These are phyloP conservation scores for Galago senegalensis DNA, from an alignment of 2,797 vertebrate genomes.

Conservation along the genomic window DNA sequence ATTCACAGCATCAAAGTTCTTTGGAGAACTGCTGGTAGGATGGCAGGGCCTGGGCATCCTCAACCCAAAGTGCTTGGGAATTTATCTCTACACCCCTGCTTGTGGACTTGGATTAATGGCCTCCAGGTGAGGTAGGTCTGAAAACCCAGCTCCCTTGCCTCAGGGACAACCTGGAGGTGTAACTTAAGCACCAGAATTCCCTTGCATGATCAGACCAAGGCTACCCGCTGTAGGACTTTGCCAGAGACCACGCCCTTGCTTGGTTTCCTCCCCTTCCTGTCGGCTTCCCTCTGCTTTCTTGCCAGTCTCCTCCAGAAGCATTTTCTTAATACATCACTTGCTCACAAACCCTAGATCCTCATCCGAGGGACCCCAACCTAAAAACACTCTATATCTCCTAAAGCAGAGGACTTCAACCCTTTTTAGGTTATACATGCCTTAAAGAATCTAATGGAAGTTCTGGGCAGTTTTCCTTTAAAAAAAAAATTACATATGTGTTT, in stretches of 20 bases:
- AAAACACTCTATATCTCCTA: background rate
- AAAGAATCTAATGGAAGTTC: conserved; percentile 29
- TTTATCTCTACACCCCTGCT: background rate
- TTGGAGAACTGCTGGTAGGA: background rate
- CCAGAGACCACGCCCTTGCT: background rate
- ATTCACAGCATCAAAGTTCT: background rate
- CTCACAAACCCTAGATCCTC: background rate
- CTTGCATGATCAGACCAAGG: background rate
- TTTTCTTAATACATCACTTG: conserved; percentile 34
- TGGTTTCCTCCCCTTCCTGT: background rate
- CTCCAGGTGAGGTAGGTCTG: background rate
- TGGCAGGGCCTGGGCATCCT: background rate
- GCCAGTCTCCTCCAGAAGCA: background rate
- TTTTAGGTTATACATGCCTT: background rate
- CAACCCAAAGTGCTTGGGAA: background rate
- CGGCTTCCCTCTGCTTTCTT: background rate
- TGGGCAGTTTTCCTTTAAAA: conserved; percentile 48
- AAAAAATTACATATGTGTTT: background rate
- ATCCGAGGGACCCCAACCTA: background rate
- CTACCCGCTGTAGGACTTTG: background rate
- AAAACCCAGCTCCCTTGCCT: background rate
- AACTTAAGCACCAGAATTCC: background rate
- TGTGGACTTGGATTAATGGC: background rate
- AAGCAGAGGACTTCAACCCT: background rate
- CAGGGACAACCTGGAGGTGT: background rate